Base-by-base conservation (phyloP, 37 sponge, comb jelly and placozoan genomes). In the Bolinopsis microptera region DNA sequence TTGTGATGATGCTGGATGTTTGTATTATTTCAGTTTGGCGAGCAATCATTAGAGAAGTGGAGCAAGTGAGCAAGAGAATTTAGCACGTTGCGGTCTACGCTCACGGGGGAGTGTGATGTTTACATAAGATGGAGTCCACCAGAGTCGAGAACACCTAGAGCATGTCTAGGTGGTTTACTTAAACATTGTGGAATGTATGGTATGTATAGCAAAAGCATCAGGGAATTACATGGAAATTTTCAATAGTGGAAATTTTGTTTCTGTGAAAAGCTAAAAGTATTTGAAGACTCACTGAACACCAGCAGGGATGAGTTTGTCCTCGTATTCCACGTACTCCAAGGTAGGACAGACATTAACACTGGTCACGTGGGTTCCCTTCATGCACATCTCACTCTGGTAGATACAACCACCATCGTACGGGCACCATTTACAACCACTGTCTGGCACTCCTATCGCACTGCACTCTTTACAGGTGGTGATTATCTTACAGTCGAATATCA, bases 401-500 rank as follows among this genome's bases (percentile, higher is more conserved):
- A 86, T 86, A 27, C 90, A 86, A 18, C 90, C 90, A 0, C 90
- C 90, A 39, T 86, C 90, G 31, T 86, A 86, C 48, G 90, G 90
- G 28, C 90, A 86, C 90, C 90, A 86, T 48, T 86, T 86, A 38
- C 90, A 86, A 0, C 90, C 90, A n/a, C 61, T 34, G 28, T 36
- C 61, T 21, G 80, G 80, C 3, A 32, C 36, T 26, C 90, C 90
- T 16, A 86, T 41, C 3, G 41, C 61, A 40, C 90, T 86, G 61
- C 90, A 86, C 61, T 86, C 48, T 3, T 40, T 86, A 23, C 90
- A 86, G 25, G 35, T 39, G 31, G 69, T 27, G 0, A 80, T 83
- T 3, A 93, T 76, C 5, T 26, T 61, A 93, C 83, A 77, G 69
- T 77, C 69, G 69, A 80, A 83, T 23, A 82, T 94, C 67, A 34